A percentile compares a stretch with the other conserved stretches of the same genome.
Evolutionary conservation across 2,113 vertebrate genomes (phyloP).

Genomic region (Bothrops jararaca): DNA sequence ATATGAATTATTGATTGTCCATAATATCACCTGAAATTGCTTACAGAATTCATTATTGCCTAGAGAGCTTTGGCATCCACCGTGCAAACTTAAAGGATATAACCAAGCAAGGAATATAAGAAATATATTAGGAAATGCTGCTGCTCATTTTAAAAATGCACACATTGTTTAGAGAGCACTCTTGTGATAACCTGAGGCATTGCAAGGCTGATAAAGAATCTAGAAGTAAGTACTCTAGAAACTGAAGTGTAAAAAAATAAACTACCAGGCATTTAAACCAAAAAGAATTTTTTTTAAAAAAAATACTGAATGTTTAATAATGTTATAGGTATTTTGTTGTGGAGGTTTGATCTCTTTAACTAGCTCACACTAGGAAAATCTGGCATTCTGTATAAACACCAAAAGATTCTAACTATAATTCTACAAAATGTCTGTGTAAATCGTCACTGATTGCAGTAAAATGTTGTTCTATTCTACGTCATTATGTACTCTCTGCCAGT

Average conservation of each 20-base stretch:
- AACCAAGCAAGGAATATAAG: not conserved
- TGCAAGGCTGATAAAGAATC: not conserved
- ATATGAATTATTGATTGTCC: not conserved
- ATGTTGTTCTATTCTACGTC: not conserved
- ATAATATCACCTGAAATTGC: not conserved
- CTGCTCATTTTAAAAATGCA: not conserved
- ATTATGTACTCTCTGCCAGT: conserved; percentile 14
- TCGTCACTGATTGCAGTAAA: not conserved
- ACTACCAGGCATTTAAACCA: not conserved
- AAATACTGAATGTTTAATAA: not conserved
- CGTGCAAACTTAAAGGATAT: not conserved
- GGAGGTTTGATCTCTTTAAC: not conserved
- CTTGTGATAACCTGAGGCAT: not conserved
- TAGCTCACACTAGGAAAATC: not conserved
- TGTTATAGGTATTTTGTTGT: not conserved
- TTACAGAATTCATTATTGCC: not conserved
- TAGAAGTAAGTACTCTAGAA: not conserved
- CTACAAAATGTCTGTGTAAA: conserved; percentile 15
- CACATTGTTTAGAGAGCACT: not conserved
- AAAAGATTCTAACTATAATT: not conserved
- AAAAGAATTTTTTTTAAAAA: not conserved
- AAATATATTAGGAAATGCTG: not conserved
- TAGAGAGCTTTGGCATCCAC: not conserved
- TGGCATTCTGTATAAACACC: not conserved
- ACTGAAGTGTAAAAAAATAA: not conserved